phyloP scores from a whole-genome alignment of 2,888 invertebrate species.

The Chaitophorus viminalis region DNA sequence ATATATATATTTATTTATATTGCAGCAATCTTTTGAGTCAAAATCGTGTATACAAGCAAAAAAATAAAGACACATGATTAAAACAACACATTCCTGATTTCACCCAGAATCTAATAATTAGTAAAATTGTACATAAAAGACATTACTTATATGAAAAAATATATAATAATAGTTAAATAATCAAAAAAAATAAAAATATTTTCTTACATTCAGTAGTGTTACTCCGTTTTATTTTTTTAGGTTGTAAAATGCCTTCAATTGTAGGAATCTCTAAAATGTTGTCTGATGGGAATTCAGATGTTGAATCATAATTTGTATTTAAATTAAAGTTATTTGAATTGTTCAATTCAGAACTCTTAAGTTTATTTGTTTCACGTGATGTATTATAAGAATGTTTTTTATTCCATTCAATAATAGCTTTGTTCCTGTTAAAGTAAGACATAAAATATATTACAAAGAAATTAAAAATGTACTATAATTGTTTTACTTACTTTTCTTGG shows the following conservation, averaged over 20 bases:
- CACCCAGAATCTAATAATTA: no score
- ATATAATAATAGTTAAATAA: no score
- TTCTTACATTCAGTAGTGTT: not conserved
- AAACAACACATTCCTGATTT: no score
- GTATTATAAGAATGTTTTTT: not conserved
- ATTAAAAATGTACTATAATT: not conserved
- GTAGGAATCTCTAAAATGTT: slow-evolving; percentile 33
- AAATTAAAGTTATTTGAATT: not conserved
- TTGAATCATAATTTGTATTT: not conserved
- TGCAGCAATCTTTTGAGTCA: no score
- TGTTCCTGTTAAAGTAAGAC: not conserved
- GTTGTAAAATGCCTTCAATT: not conserved
- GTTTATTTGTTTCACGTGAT: not conserved
- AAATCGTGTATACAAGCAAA: no score
- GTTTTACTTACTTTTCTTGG: slow-evolving; percentile 20
- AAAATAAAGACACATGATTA: no score
- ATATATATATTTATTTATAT: no score
- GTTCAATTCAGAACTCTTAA: not conserved
- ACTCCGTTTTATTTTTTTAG: slow-evolving; percentile 5
- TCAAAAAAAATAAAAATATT: no score
- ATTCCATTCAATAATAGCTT: slow-evolving; percentile 33
- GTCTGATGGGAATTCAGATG: no score
- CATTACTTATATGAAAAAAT: no score
- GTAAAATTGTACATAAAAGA: no score
- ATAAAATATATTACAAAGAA: not conserved